A percentile compares a stretch with the other conserved stretches of the same genome.
These are phyloP conservation scores for Oligia strigilis DNA, from an alignment of 2,888 invertebrate species.

Conservation along the genomic window DNA sequence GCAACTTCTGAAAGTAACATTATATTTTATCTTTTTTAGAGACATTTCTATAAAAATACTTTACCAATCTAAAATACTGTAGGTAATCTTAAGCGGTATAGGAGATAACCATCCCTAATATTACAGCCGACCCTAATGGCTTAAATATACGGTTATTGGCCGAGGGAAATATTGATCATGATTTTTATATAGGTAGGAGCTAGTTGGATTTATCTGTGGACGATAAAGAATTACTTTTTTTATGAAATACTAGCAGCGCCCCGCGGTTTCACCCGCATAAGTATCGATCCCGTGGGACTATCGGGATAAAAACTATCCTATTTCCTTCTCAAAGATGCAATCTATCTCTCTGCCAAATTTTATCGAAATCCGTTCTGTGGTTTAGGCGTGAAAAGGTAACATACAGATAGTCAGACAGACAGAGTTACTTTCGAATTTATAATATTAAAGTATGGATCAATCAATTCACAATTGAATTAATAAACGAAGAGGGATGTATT, in stretches of 20 bases:
- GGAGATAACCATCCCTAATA: constrained; percentile 61
- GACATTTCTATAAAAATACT: neutral
- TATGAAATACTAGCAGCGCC: neutral
- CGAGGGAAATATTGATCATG: constrained; percentile 61
- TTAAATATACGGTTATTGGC: constrained; percentile 70
- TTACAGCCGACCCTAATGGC: constrained; percentile 55
- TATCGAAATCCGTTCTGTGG: too few relatives aligned
- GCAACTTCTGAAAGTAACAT: neutral
- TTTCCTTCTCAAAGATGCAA: too few relatives aligned
- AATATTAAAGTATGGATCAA: neutral
- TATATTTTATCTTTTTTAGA: constrained; percentile 5
- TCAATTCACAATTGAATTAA: neutral
- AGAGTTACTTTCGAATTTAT: too few relatives aligned
- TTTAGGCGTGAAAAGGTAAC: too few relatives aligned
- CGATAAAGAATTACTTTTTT: neutral
- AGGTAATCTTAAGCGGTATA: constrained; percentile 41
- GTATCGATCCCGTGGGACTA: too few relatives aligned
- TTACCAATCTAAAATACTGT: constrained; percentile 47
- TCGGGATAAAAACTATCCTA: too few relatives aligned
- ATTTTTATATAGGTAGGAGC: constrained; percentile 43
- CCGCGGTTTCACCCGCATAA: too few relatives aligned
- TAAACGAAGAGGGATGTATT: neutral
- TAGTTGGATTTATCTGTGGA: constrained; percentile 14
- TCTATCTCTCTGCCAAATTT: too few relatives aligned
- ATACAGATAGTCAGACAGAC: too few relatives aligned